Evolutionary conservation across 2,113 vertebrate genomes (phyloP).

Genomic region (Orycteropus afer): DNA sequence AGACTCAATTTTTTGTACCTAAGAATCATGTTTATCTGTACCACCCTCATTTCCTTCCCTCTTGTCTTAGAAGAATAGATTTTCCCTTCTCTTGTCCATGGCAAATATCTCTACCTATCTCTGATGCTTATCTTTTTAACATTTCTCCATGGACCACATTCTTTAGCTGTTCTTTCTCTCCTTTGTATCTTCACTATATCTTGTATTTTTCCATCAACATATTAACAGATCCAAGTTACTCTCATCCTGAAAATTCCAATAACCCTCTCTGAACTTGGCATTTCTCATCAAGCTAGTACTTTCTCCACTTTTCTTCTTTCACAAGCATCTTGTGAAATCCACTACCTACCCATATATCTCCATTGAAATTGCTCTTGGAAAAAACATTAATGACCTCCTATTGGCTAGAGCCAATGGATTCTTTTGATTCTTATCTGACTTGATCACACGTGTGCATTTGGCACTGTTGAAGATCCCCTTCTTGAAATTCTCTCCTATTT

Average conservation of each 20-base stretch:
- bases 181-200: conserved; percentile 1
- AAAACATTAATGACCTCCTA: not conserved
- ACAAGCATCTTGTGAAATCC: conserved; percentile 19
- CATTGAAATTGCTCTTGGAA: not conserved
- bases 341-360: not conserved
- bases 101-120: not conserved
- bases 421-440: conserved; percentile 9
- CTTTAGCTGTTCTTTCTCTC: not conserved
- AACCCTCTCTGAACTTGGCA: not conserved
- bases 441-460: not conserved
- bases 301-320: not conserved
- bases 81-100: not conserved
- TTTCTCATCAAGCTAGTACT: not conserved
- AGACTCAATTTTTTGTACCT: not conserved
- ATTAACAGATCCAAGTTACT: conserved; percentile 31
- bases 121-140: not conserved
- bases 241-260: conserved; percentile 46
- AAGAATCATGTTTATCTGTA: conserved; percentile 28
- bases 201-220: not conserved
- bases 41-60: not conserved
- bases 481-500: not conserved
- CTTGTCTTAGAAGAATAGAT: not conserved
- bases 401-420: not conserved
- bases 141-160: not conserved
- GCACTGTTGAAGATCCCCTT: not conserved